A percentile compares a stretch with the other conserved stretches of the same genome.
These are phyloP conservation scores for Halocaridina rubra DNA, from an alignment of 2,888 invertebrate genomes.

Conservation along the genomic window DNA sequence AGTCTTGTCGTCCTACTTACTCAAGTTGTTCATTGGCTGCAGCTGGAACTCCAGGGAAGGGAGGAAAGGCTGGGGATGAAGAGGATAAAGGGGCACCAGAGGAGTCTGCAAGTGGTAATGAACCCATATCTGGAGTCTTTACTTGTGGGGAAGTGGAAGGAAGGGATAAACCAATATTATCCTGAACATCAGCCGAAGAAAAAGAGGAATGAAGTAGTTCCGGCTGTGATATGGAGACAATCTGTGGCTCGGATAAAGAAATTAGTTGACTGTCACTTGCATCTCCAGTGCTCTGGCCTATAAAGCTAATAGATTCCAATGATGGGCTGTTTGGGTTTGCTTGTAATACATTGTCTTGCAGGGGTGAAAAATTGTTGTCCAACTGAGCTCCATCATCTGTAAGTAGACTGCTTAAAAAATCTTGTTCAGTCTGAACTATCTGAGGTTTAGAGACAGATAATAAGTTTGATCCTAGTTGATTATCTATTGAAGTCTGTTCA, in stretches of 20 bases:
- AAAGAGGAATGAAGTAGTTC: slow-evolving; percentile 33
- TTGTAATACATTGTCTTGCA: no score
- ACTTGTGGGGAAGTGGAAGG: slow-evolving; percentile 28
- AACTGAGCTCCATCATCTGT: no score
- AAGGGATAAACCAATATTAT: slow-evolving; percentile 20
- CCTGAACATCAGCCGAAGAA: slow-evolving; percentile 36
- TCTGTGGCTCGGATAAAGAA: neutral
- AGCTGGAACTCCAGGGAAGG: slow-evolving; percentile 18
- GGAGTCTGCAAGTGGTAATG: slow-evolving; percentile 39
- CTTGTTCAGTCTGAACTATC: no score
- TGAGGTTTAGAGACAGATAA: no score
- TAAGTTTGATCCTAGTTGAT: no score
- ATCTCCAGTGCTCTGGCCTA: neutral
- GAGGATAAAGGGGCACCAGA: slow-evolving; percentile 9
- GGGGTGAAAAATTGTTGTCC: neutral
- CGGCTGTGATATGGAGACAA: neutral
- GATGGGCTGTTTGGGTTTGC: no score
- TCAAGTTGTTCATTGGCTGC: slow-evolving; percentile 1
- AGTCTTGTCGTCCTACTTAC: slow-evolving; percentile 27
- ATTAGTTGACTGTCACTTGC: neutral
- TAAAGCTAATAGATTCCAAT: no score
- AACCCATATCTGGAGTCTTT: slow-evolving; percentile 46
- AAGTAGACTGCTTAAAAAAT: no score
- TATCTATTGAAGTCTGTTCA: no score
- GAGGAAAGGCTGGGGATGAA: slow-evolving; percentile 27